These are phyloP conservation scores for Spea multiplicata DNA, from an alignment of 2,113 vertebrate genomes.

Conservation along the genomic window DNA sequence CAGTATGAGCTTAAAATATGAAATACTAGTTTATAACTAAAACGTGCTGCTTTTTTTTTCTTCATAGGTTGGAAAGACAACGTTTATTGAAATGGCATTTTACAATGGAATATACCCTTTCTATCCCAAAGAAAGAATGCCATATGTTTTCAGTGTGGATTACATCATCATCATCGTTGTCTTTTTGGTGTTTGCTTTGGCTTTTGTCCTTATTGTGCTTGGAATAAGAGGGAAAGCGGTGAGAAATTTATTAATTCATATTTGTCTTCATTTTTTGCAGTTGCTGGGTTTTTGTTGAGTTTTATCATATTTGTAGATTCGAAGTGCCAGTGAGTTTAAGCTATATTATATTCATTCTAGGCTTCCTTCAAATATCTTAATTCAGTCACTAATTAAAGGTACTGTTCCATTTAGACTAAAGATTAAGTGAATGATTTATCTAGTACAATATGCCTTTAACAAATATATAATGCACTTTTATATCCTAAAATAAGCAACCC, in stretches of 20 bases:
- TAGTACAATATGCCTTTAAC: too few species aligned
- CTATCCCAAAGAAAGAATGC: slow-evolving; percentile 74
- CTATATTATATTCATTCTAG: too few species aligned
- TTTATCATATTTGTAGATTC: too few species aligned
- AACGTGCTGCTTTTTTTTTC: background rate
- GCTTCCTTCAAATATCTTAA: too few species aligned
- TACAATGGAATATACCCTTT: slow-evolving; percentile 84
- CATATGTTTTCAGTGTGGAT: slow-evolving; percentile 65
- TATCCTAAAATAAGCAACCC: too few species aligned
- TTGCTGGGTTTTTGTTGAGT: too few species aligned
- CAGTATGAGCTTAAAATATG: background rate
- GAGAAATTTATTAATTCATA: slow-evolving; percentile 41
- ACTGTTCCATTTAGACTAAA: too few species aligned
- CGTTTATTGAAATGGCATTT: slow-evolving; percentile 78
- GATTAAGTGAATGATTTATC: too few species aligned
- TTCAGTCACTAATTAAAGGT: too few species aligned
- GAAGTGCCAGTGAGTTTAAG: too few species aligned
- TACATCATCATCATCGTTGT: slow-evolving; percentile 80
- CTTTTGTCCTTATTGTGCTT: slow-evolving; percentile 83
- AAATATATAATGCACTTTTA: too few species aligned
- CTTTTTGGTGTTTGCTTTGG: slow-evolving; percentile 71
- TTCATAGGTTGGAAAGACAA: background rate
- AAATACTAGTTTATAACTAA: background rate
- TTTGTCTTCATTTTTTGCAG: background rate
- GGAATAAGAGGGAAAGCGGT: slow-evolving; percentile 91